Base-by-base conservation (phyloP, 2,888 invertebrate species). In the Pandemis heparana region DNA sequence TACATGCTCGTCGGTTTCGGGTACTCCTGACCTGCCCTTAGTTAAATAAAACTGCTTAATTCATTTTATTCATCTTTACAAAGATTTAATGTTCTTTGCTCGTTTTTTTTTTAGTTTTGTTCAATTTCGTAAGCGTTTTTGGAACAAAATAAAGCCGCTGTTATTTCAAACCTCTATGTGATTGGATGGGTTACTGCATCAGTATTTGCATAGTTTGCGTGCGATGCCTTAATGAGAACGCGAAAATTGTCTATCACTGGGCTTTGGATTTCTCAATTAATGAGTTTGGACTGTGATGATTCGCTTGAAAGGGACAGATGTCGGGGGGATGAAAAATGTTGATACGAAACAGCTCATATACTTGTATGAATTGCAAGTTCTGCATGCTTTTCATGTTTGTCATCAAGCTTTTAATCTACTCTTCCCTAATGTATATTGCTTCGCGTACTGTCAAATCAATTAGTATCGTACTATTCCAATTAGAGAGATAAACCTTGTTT, bases 141-240 rank as follows among this genome's bases (percentile, higher is more conserved):
- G 23, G 3, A 5, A 18, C 5, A 7, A n/a, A 48, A 16, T 59
- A 59, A 0, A n/a, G n/a, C 48, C 56, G 68, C 73, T 69, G 73
- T 38, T 10, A 66, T 46, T 39, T 16, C 7, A 38, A 61, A 74
- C 51, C 51, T 66, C 70, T 66, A 53, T 43, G 66, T 70, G 74
- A 70, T 60, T 66, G 59, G 68, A 75, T 64, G 64, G 67, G 62
- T 68, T 67, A 71, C 71, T 76, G 79, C 77, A 77, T 80, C 84
- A 83, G 83, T 83, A 85, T 89, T 89, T 89, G 87, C 86, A 87
- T 88, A 86, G 87, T 80, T 68, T 81, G 79, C 80, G 78, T 78
- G 79, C 75, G 78, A 81, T 80, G 83, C 80, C 76, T 79, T 83
- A 83, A 86, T 82, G 82, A 84, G 81, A 77, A 76, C 75, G 78